Conservation (phyloP, 2,888 invertebrate species). For the Diaphora mendica region DNA sequence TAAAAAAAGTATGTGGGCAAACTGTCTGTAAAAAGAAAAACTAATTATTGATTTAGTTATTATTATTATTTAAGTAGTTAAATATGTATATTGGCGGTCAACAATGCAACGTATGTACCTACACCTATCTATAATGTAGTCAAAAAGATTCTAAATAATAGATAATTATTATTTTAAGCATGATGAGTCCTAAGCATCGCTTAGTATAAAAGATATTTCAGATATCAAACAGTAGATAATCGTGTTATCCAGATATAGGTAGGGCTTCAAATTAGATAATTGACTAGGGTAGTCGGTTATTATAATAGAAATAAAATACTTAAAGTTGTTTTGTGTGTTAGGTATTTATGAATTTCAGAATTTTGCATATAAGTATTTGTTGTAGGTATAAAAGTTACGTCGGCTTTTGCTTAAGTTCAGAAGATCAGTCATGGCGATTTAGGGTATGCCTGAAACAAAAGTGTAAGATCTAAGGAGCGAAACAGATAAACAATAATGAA, state of each 20-base stretch:
- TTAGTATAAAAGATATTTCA: not conserved
- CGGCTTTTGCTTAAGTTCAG: not conserved
- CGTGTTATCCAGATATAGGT: not conserved
- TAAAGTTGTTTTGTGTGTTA: not conserved
- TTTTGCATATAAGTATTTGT: not conserved
- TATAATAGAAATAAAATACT: not conserved
- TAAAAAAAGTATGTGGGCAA: not conserved
- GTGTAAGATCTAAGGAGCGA: not conserved
- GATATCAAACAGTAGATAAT: no score
- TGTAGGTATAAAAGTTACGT: not conserved
- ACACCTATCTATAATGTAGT: not conserved
- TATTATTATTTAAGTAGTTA: not conserved
- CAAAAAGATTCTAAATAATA: not conserved
- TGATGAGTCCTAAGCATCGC: not conserved
- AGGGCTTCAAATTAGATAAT: not conserved
- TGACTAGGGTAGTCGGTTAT: not conserved
- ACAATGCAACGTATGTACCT: no score
- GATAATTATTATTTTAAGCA: not conserved
- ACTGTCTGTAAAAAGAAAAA: not conserved
- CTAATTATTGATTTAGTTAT: not conserved
- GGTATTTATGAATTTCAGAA: not conserved
- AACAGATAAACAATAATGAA: not conserved
- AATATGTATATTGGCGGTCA: no score
- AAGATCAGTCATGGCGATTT: constrained; percentile 9
- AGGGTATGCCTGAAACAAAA: constrained; percentile 54